phyloP scores from a whole-genome alignment of 35 echinoderm and acorn worm species.

The Strongylocentrotus purpuratus region DNA sequence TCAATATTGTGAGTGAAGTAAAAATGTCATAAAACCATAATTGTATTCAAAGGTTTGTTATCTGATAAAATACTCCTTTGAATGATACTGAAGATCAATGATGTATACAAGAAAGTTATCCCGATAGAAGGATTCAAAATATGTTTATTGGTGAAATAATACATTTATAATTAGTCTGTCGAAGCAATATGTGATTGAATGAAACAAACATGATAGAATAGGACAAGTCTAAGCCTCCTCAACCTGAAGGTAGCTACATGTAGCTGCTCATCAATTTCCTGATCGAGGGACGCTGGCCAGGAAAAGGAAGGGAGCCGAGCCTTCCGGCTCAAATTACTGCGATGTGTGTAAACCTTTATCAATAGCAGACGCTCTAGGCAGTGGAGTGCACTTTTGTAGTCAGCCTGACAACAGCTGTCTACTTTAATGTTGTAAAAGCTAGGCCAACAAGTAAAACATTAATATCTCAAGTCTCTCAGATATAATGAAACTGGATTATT shows the following conservation, averaged over 20 bases:
- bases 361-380: not conserved
- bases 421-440: not conserved
- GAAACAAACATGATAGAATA: not conserved
- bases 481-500: too few relatives aligned
- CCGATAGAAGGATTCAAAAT: not conserved
- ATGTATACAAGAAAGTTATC: not conserved
- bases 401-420: not conserved
- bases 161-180: not conserved
- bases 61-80: too few relatives aligned
- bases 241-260: conserved; percentile 18
- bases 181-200: not conserved
- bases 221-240: not conserved
- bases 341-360: conserved; percentile 15
- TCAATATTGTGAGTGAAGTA: too few relatives aligned
- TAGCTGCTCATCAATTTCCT: conserved; percentile 24
- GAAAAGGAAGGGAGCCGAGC: conserved; percentile 33
- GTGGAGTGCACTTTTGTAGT: not conserved
- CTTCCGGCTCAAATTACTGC: conserved; percentile 43
- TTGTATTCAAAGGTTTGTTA: too few relatives aligned
- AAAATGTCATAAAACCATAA: too few relatives aligned
- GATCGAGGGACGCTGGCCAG: conserved; percentile 39
- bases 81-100: too few relatives aligned
- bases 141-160: not conserved
- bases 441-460: not conserved
- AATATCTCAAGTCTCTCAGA: not conserved